Base-by-base conservation (phyloP, 2,113 vertebrate species). In the Ibidorhyncha struthersii region DNA sequence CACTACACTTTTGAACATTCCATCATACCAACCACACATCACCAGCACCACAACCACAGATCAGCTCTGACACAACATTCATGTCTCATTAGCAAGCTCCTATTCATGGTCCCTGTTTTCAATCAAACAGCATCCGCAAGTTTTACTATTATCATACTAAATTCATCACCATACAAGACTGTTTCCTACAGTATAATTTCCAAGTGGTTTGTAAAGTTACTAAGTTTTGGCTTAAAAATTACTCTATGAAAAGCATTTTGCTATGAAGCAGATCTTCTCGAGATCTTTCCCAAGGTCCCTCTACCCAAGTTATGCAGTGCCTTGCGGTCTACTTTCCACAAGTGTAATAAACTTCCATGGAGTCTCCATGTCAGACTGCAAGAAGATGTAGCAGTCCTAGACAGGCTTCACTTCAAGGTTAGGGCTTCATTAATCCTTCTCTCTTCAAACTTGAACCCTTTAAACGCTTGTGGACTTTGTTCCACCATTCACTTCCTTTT, bases 21-120 rank as follows among this genome's bases (percentile, higher is more conserved):
- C 63, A 5, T 2, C 0, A 0, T 70, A 63, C 7, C 61, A 82
- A 65, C 20, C 70, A 52, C 49, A 52, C 47, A 72, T 10, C 58
- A 72, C 19, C 71, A 86, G 58, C 47, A 78, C 14, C 49, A 90
- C 29, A 50, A 50, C 49, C 22, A 25, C 49, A 50, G 49, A 50
- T 50, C 49, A 50, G 49, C 49, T 50, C 22, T 50, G 49, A 50
- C 49, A 49, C 49, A 78, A 71, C 61, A 92, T 3, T 14, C 47
- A 34, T 1, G 4, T 20, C 45, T 69, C 10, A 1, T 26, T 15
- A 53, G 18, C 10, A 85, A 87, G 16, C 47, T 92, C 74, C 55
- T 70, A 5, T 16, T 62, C 34, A n/a, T 5, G 4, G 19, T 47
- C 43, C 38, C 59, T 38, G 45, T n/a, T 17, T 38, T 62, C 50